These are phyloP conservation scores for Heteromyza rotundicornis DNA, from an alignment of 2,888 invertebrate species.

Conservation along the genomic window DNA sequence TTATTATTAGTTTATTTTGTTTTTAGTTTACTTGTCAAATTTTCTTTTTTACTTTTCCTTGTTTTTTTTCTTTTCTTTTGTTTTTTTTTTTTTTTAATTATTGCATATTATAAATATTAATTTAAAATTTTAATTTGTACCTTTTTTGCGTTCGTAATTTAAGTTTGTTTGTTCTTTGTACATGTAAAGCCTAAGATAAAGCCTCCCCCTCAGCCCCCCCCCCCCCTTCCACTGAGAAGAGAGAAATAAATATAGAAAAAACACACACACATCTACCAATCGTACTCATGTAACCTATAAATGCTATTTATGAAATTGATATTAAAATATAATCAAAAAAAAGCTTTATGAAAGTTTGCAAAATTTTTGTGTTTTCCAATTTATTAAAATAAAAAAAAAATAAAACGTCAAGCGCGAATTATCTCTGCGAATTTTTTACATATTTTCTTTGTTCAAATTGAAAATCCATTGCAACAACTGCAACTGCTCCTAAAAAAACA, in stretches of 20 bases:
- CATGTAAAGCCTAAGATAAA: background rate
- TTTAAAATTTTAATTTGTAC: background rate
- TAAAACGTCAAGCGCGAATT: too few relatives aligned
- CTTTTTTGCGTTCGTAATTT: constrained; percentile 4
- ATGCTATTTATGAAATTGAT: constrained; percentile 23
- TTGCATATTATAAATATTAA: background rate
- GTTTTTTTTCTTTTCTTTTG: constrained; percentile 18
- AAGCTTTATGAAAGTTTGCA: constrained; percentile 27
- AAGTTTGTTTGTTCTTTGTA: background rate
- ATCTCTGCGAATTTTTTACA: too few relatives aligned
- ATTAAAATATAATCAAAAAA: constrained; percentile 37
- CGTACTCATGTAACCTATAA: background rate
- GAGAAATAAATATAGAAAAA: too few relatives aligned
- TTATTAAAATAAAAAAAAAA: too few relatives aligned
- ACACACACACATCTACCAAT: background rate
- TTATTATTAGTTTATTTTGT: constrained; percentile 10
- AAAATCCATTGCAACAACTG: too few relatives aligned
- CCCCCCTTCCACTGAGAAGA: background rate
- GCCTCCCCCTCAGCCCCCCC: background rate
- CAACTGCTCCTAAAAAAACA: too few relatives aligned
- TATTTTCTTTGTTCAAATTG: too few relatives aligned
- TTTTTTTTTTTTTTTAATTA: background rate
- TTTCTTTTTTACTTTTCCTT: constrained; percentile 23
- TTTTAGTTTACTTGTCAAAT: constrained; percentile 13
- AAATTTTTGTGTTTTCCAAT: constrained; percentile 41